These are phyloP conservation scores for Arctia plantaginis DNA, from an alignment of 2,888 invertebrate species.

Conservation along the genomic window DNA sequence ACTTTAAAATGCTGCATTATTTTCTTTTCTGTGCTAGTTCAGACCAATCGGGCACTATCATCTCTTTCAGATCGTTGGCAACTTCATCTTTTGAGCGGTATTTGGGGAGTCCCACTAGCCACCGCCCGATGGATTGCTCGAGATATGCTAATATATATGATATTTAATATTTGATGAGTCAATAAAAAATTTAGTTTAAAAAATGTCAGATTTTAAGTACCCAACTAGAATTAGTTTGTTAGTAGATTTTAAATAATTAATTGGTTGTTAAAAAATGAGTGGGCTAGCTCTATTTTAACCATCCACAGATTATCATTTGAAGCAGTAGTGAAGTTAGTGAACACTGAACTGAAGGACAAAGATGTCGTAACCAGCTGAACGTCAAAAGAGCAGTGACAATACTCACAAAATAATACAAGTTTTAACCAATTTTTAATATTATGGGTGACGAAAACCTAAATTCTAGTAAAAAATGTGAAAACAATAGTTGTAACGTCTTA, in stretches of 20 bases:
- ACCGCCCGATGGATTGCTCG: too few species aligned
- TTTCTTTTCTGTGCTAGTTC: too few species aligned
- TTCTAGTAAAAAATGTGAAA: conserved; percentile 83
- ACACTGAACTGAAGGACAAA: conserved; percentile 38
- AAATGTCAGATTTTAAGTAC: background rate
- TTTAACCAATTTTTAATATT: conserved; percentile 71
- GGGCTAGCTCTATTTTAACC: background rate
- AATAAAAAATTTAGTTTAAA: too few species aligned
- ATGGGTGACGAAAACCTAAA: conserved; percentile 85
- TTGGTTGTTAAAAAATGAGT: background rate
- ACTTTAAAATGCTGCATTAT: too few species aligned
- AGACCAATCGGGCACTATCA: too few species aligned
- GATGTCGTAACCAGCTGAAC: conserved; percentile 76
- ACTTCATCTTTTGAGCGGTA: too few species aligned
- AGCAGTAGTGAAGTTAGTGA: conserved; percentile 1
- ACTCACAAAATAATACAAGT: conserved; percentile 67
- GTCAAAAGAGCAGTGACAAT: conserved; percentile 71
- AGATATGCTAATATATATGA: too few species aligned
- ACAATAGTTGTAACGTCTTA: conserved; percentile 89
- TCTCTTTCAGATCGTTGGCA: too few species aligned
- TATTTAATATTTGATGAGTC: too few species aligned
- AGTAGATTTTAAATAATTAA: background rate
- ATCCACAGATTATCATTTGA: conserved; percentile 3
- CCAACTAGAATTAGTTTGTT: background rate
- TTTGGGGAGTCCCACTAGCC: too few species aligned